Evolutionary conservation across 1,140 invertebrate species (phyloP), one percentile per base, ranked within the genome.

Genomic region (Calliphora vicina): DNA sequence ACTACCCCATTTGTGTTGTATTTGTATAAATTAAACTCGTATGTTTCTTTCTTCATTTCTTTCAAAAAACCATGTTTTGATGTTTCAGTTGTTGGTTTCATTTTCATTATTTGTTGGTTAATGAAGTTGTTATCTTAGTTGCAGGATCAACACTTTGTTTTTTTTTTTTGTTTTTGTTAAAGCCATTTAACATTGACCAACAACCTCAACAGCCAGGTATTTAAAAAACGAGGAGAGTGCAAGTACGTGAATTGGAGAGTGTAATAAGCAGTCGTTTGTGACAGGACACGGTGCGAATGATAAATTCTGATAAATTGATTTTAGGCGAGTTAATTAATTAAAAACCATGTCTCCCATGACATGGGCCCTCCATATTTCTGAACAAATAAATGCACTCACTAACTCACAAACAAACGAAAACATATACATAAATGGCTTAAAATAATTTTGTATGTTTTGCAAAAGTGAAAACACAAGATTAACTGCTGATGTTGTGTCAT

Each of bases 221-320:
- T n/a, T n/a, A n/a, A 12, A 50, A 50, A 17, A 50, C 45, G 45
- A 50, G 2, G n/a, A n/a, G n/a, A n/a, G n/a, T n/a, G n/a, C n/a
- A n/a, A 17, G 45, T 50, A 50, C 17, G 45, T 35, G 35, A 35
- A 35, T 35, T 35, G 35, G 50, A n/a, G 12, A 67, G 61, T 67
- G 61, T 67, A 67, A 67, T 67, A 67, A 23, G 61, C 61, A 67
- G 61, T 67, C 61, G 61, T 80, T 67, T 83, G 82, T 83, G 82
- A 80, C 76, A 83, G 82, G 74, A 80, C 76, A 80, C 78, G 82
- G 82, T 80, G 82, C 71, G 82, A 83, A 83, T 83, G 82, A 83
- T 83, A 83, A 83, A 83, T 83, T 83, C 78, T 83, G 82, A 83
- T 83, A 80, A 83, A 83, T 83, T 83, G 82, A 83, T 83, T 83